Conservation (phyloP, 2,888 invertebrate genomes). For the Minunthozetes semirufus region DNA sequence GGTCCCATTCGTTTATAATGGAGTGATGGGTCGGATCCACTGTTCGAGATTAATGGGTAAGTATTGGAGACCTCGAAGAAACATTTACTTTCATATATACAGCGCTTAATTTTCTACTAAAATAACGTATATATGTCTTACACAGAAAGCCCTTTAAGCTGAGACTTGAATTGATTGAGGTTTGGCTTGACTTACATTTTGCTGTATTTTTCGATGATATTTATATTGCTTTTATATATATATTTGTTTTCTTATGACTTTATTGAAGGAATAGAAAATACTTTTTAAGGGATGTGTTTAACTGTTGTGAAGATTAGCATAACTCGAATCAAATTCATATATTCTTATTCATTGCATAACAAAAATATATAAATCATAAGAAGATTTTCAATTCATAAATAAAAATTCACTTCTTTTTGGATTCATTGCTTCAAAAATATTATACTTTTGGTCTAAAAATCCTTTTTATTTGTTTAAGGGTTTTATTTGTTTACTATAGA, state of each 20-base stretch:
- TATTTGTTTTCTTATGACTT: not conserved
- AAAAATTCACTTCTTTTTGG: not conserved
- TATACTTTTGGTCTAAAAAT: not conserved
- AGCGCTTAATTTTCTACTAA: slow-evolving; percentile 11
- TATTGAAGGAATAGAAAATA: not conserved
- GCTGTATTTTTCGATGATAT: not conserved
- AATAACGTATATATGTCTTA: slow-evolving; percentile 18
- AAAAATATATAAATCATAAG: not conserved
- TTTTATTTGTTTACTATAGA: too few relatives aligned
- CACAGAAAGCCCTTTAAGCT: slow-evolving; percentile 19
- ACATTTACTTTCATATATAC: not conserved
- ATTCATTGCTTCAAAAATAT: not conserved
- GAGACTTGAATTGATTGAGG: slow-evolving; percentile 21
- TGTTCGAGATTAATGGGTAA: slow-evolving; percentile 4
- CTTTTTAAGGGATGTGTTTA: not conserved
- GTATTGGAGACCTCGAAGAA: not conserved
- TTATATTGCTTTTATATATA: slow-evolving; percentile 6
- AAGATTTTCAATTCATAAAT: not conserved
- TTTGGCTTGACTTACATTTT: slow-evolving; percentile 13
- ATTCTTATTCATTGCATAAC: too few relatives aligned
- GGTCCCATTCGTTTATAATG: not conserved
- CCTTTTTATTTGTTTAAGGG: not conserved
- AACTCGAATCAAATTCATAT: not conserved
- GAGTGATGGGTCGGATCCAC: not conserved
- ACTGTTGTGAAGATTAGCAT: not conserved